These are phyloP conservation scores for Ochropleura plecta DNA, from an alignment of 2,888 invertebrate genomes.

Conservation along the genomic window DNA sequence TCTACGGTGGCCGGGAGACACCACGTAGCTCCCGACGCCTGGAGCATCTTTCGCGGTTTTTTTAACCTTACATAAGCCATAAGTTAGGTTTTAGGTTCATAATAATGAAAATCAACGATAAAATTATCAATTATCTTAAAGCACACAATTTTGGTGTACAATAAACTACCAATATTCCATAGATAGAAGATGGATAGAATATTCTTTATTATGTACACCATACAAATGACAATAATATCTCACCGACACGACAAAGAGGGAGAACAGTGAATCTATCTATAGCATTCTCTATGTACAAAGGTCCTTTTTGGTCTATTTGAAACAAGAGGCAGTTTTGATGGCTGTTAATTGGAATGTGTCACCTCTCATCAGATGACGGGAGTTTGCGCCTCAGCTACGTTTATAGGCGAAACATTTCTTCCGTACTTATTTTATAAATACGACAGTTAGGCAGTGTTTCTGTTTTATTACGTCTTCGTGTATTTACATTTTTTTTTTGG, in stretches of 20 bases:
- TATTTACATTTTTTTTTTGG: too few relatives aligned
- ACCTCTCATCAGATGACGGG: constrained; percentile 11
- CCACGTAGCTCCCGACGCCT: too few relatives aligned
- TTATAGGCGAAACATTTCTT: constrained; percentile 15
- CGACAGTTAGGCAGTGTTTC: background rate
- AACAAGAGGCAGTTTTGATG: background rate
- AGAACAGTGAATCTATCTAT: too few relatives aligned
- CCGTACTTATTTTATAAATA: background rate
- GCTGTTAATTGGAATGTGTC: background rate
- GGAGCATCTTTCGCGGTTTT: too few relatives aligned
- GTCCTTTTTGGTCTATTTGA: background rate
- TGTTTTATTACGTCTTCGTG: background rate
- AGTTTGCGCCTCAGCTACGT: background rate
- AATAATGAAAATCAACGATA: background rate
- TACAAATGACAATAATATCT: too few relatives aligned
- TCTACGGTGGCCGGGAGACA: too few relatives aligned
- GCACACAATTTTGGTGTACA: too few relatives aligned
- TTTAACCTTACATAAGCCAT: too few relatives aligned
- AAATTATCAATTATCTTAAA: background rate
- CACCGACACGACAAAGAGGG: background rate
- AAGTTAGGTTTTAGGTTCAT: too few relatives aligned
- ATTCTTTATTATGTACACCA: too few relatives aligned
- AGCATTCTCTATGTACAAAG: background rate
- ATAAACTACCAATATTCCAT: too few relatives aligned
- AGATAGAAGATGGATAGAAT: too few relatives aligned